These are phyloP conservation scores for Pipra filicauda DNA, from an alignment of 2,113 vertebrate species.

Conservation along the genomic window DNA sequence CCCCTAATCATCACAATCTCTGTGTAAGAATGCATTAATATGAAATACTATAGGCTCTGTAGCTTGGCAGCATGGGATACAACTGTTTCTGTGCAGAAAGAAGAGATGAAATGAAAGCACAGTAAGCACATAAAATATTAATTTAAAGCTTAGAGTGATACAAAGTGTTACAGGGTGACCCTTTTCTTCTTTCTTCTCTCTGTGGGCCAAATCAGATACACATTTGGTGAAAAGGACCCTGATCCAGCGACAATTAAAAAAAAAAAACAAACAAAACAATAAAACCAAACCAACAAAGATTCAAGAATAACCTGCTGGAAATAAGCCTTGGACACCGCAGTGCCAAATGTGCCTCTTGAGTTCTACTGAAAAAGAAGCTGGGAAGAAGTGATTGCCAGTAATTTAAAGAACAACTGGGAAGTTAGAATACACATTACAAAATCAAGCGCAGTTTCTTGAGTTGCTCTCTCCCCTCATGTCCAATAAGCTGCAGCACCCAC, in stretches of 20 bases:
- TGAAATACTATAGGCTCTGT: neutral
- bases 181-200: neutral
- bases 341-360: neutral
- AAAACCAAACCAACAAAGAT: neutral
- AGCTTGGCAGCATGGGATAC: neutral
- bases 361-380: neutral
- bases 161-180: neutral
- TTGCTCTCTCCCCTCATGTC: neutral
- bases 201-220: neutral
- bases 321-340: neutral
- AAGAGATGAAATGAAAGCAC: neutral
- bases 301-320: neutral
- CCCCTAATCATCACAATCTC: neutral
- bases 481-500: neutral
- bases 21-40: constrained; percentile 18
- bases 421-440: neutral
- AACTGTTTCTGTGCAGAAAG: neutral
- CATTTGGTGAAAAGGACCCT: neutral
- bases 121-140: constrained; percentile 30
- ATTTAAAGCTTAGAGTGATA: constrained; percentile 2
- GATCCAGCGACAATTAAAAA: neutral
- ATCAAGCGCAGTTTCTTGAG: neutral
- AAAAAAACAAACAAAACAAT: neutral
- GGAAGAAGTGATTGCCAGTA: neutral
- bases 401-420: neutral